These are phyloP conservation scores for Turritopsis rubra DNA, from an alignment of 30 jellyfish, hydroid and myxozoan genomes.

Conservation along the genomic window DNA sequence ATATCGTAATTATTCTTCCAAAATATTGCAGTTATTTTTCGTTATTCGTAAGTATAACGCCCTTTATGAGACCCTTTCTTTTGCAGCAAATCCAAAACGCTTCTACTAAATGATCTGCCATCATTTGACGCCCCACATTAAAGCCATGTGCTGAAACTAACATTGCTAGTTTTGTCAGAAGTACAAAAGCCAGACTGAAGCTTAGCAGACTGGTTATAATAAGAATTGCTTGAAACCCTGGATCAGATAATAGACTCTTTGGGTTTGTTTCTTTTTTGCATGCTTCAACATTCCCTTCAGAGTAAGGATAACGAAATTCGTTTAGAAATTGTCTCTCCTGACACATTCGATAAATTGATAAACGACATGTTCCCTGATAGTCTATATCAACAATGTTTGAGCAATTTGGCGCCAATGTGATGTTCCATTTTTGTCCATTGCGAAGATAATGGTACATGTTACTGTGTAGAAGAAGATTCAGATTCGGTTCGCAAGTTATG, in stretches of 20 bases:
- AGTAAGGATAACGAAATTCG: neutral
- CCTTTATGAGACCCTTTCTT: too few relatives aligned
- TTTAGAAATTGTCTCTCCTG: slow-evolving; percentile 8
- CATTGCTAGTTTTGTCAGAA: neutral
- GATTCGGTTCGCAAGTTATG: neutral
- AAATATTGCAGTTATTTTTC: too few relatives aligned
- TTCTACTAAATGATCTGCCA: neutral
- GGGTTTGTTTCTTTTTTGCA: slow-evolving; percentile 8
- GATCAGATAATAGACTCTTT: neutral
- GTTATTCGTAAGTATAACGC: too few relatives aligned
- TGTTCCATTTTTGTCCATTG: slow-evolving; percentile 8
- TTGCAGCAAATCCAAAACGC: slow-evolving; percentile 8
- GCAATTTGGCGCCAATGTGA: slow-evolving; percentile 27
- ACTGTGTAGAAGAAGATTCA: neutral
- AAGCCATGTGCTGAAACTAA: neutral
- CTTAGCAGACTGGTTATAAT: neutral
- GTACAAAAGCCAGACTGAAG: neutral
- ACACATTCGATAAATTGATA: slow-evolving; percentile 6
- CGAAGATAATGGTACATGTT: slow-evolving; percentile 8
- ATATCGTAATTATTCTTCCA: too few relatives aligned
- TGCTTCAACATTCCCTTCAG: slow-evolving; percentile 28
- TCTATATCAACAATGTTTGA: slow-evolving; percentile 17
- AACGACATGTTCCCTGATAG: slow-evolving; percentile 16
- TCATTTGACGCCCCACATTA: neutral
- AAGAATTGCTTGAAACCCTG: neutral